Evolutionary conservation across 2,888 invertebrate species (phyloP).

Genomic region (Leptothorax acervorum): DNA sequence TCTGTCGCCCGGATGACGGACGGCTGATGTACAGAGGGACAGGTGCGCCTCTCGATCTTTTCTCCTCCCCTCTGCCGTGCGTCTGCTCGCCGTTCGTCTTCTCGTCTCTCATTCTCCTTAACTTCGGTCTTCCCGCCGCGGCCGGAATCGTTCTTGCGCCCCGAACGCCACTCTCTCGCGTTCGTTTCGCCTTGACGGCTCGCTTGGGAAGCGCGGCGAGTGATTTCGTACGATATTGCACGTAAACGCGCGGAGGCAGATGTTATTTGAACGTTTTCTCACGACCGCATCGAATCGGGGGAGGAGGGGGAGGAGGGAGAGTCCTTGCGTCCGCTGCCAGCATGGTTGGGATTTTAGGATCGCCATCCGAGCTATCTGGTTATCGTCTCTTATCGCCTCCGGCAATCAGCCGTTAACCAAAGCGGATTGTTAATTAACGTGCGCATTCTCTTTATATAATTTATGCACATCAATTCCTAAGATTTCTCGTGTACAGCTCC

Average conservation of each 20-base stretch:
- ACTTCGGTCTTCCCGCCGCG: conserved; percentile 43
- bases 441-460: conserved; percentile 28
- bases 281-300: conserved; percentile 11
- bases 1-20: conserved; percentile 81
- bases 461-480: conserved; percentile 33
- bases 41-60: conserved; percentile 80
- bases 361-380: neutral
- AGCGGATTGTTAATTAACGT: conserved; percentile 33
- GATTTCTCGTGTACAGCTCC: conserved; percentile 30
- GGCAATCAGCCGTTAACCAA: neutral
- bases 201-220: conserved; percentile 23
- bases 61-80: conserved; percentile 53
- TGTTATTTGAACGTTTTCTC: conserved; percentile 25
- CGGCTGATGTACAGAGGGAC: conserved; percentile 84
- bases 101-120: conserved; percentile 46
- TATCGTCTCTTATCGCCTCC: neutral
- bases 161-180: conserved; percentile 35
- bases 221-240: conserved; percentile 36
- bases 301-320: neutral
- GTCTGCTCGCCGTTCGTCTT: conserved; percentile 55
- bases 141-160: conserved; percentile 34
- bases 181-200: conserved; percentile 29
- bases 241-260: conserved; percentile 27
- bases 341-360: neutral
- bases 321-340: neutral